Evolutionary conservation across 2,888 invertebrate genomes (phyloP).

Genomic region (Calameuta idolon): DNA sequence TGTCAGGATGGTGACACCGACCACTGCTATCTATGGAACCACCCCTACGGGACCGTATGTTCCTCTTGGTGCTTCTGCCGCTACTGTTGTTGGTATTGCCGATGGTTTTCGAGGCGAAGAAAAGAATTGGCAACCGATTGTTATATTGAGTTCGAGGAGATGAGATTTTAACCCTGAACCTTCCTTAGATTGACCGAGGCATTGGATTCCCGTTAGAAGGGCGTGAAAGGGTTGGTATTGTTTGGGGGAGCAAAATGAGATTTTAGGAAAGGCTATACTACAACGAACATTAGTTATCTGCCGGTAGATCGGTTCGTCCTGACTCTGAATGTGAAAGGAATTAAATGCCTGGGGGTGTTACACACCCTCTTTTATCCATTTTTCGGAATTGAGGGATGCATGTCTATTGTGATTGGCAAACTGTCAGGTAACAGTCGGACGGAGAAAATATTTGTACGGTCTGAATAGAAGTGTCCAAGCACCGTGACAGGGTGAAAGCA

Average conservation of each 20-base stretch:
- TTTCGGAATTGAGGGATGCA: neutral
- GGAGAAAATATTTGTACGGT: constrained; percentile 49
- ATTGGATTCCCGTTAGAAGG: neutral
- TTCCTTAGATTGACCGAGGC: neutral
- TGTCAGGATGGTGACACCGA: constrained; percentile 41
- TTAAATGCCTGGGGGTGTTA: neutral
- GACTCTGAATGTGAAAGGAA: neutral
- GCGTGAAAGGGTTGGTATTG: neutral
- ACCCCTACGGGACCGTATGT: constrained; percentile 9
- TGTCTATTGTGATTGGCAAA: constrained; percentile 5
- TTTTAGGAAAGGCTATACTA: neutral
- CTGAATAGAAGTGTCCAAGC: constrained; percentile 41
- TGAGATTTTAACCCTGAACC: neutral
- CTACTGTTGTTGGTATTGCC: neutral
- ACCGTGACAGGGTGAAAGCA: constrained; percentile 11
- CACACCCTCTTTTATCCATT: constrained; percentile 4
- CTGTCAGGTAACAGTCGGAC: constrained; percentile 39
- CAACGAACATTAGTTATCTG: neutral
- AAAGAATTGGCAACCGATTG: neutral
- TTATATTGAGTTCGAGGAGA: neutral
- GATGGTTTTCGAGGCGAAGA: neutral
- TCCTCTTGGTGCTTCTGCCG: neutral
- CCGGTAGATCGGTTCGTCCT: neutral
- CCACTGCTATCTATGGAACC: neutral
- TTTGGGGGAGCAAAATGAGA: neutral